Evolutionary conservation across 2,888 invertebrate species (phyloP), one percentile per base, ranked within the genome.

Genomic region (Diplolepis rosae): DNA sequence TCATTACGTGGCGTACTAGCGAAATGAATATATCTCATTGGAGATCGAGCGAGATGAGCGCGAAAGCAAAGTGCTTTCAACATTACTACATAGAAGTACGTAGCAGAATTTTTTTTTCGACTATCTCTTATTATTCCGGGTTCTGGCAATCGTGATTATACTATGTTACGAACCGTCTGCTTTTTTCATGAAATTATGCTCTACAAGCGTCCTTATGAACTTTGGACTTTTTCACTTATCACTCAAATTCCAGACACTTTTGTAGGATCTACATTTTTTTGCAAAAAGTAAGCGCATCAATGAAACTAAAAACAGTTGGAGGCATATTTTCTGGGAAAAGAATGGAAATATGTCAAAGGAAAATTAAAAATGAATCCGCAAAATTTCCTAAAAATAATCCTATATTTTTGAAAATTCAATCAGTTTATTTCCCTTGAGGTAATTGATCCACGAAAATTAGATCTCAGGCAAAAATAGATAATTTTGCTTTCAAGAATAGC

Each of bases 31-130:
- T 24, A 61, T 61, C 39, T 24, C n/a, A 24, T 15, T 22, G 39
- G 48, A 30, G 61, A 70, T 48, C 66, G 48, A 67, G 66, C 52
- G 61, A 56, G 69, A 67, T 72, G 68, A 61, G 24, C n/a, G 24
- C 67, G 56, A 69, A 71, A 65, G 52, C 68, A 54, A 65, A 65
- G 66, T 66, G 61, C 71, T 68, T 72, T 74, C 67, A 74, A 68
- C 69, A 65, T 61, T 13, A 61, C 18, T 35, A 18, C 39, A 7
- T n/a, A 61, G 52, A 28, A 28, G 35, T 39, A n/a, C 6, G 27
- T 39, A 61, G 39, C 27, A n/a, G n/a, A n/a, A 61, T 39, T 61
- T 61, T 61, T 39, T 39, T 35, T 39, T 39, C 15, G 6, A 61
- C 39, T 61, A 24, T 7, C 27, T 61, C 35, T 39, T 61, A 61